Evolutionary conservation across 2,797 vertebrate genomes (phyloP).

Genomic region (Hipposideros larvatus): DNA sequence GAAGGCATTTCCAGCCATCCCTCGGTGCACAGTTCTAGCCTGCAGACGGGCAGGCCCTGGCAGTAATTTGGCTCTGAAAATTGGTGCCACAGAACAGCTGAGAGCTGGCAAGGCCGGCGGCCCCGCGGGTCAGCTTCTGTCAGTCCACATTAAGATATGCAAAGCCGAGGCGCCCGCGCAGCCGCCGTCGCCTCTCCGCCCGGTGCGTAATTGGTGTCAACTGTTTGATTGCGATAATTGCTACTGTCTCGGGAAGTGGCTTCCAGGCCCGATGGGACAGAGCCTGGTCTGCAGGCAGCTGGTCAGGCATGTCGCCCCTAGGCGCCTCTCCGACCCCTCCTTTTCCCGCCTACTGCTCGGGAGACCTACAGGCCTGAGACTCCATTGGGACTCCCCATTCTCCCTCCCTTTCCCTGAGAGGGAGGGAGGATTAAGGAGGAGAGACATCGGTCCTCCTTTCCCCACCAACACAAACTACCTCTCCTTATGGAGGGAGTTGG

Average conservation of each 20-base stretch:
- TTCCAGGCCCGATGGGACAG: conserved; percentile 76
- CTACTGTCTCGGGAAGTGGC: conserved; percentile 95
- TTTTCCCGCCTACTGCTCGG: conserved; percentile 84
- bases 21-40: not conserved
- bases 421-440: not conserved
- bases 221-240: conserved; percentile 99
- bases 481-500: not conserved
- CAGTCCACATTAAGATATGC: conserved; percentile 99
- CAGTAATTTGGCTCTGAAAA: conserved; percentile 91
- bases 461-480: not conserved
- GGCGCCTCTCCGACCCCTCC: conserved; percentile 77
- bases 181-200: not conserved
- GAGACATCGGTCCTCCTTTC: not conserved
- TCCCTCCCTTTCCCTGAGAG: not conserved
- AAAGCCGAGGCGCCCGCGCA: conserved; percentile 91
- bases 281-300: conserved; percentile 73
- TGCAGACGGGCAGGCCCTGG: not conserved
- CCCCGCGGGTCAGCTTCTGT: conserved; percentile 97
- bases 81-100: conserved; percentile 94
- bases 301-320: conserved; percentile 18
- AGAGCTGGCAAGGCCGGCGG: conserved; percentile 95
- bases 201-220: conserved; percentile 90
- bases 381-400: conserved; percentile 64
- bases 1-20: not conserved
- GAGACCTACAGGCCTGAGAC: conserved; percentile 87